These are phyloP conservation scores for Drosophila bocki DNA, from an alignment of 1,140 invertebrate genomes.

Conservation along the genomic window DNA sequence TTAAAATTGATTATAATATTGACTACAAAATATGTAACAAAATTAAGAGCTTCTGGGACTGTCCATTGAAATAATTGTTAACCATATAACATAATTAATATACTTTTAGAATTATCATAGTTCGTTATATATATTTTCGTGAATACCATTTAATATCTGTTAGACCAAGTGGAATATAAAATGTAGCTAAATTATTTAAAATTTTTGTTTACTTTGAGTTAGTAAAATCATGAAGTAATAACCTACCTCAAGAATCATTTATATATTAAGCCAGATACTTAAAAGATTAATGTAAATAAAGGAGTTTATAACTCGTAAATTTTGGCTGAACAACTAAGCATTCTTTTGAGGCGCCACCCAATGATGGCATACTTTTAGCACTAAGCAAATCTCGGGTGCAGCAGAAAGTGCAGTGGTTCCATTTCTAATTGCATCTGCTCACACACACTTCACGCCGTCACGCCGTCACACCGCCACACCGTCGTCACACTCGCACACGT, in stretches of 20 bases:
- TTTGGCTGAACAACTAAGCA: conserved; percentile 5
- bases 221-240: background rate
- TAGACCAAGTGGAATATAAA: no score
- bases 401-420: conserved; percentile 61
- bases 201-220: background rate
- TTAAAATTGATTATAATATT: background rate
- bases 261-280: background rate
- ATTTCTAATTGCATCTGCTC: conserved; percentile 64
- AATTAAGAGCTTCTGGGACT: background rate
- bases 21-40: background rate
- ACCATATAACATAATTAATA: background rate
- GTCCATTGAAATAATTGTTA: background rate
- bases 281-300: background rate
- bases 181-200: background rate
- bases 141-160: no score
- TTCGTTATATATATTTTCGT: no score
- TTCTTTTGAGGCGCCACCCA: conserved; percentile 23
- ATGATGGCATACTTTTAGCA: conserved; percentile 59
- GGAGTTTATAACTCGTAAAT: conserved; percentile 11
- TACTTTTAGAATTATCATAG: background rate
- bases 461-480: background rate
- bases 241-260: background rate
- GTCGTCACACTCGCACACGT: background rate
- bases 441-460: background rate
- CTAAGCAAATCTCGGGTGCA: conserved; percentile 21